Evolutionary conservation across 2,113 vertebrate genomes (phyloP).

Genomic region (Cynocephalus volans): DNA sequence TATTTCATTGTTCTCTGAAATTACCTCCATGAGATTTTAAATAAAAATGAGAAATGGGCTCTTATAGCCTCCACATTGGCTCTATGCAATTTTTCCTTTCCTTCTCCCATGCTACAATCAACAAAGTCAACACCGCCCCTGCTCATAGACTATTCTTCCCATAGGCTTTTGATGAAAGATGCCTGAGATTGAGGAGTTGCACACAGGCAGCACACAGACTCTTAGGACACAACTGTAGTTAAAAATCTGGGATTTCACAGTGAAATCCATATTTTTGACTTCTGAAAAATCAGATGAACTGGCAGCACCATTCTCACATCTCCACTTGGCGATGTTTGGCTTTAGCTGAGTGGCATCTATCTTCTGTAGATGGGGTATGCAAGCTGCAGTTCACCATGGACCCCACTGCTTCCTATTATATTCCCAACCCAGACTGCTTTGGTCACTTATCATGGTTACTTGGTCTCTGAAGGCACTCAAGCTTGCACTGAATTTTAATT

Average conservation of each 20-base stretch:
- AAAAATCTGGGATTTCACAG: neutral
- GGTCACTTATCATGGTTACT: neutral
- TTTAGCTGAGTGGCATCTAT: neutral
- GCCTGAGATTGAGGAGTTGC: neutral
- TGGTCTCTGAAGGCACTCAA: neutral
- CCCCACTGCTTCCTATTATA: too few relatives aligned
- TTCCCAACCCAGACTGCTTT: neutral
- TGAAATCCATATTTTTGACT: neutral
- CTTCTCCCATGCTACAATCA: neutral
- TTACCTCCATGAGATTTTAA: slow-evolving; percentile 54
- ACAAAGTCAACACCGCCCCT: neutral
- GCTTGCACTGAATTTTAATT: slow-evolving; percentile 39
- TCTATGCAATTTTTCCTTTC: neutral
- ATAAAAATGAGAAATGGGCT: slow-evolving; percentile 38
- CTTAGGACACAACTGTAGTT: neutral
- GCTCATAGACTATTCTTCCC: neutral
- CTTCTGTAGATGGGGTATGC: neutral
- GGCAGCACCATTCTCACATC: neutral
- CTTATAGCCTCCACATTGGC: neutral
- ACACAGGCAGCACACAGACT: neutral
- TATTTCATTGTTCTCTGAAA: slow-evolving; percentile 58
- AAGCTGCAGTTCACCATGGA: neutral
- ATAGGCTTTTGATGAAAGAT: neutral
- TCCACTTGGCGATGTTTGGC: neutral
- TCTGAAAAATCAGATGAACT: neutral